Conservation (phyloP, 2,797 vertebrate genomes). For the Loriculus beryllinus region DNA sequence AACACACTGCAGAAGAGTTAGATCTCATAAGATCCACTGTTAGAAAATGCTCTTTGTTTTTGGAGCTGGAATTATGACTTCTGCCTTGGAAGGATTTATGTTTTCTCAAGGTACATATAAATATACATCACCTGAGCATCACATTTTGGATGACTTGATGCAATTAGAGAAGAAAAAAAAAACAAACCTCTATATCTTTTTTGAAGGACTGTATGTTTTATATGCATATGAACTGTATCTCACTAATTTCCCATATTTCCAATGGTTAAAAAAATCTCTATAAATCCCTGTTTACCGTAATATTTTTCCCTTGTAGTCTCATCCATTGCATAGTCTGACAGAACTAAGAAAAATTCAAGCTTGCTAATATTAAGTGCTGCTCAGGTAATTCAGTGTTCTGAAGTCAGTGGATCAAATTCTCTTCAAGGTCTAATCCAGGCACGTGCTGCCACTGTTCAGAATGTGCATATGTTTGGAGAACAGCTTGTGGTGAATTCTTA, state of each 20-base stretch:
- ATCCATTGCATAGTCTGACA: neutral
- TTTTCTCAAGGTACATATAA: neutral
- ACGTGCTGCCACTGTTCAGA: neutral
- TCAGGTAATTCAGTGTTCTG: neutral
- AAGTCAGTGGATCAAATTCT: neutral
- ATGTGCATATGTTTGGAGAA: neutral
- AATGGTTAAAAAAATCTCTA: neutral
- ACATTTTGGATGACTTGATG: neutral
- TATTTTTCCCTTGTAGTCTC: neutral
- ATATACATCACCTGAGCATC: neutral
- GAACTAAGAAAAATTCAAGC: neutral
- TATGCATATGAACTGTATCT: neutral
- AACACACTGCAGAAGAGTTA: neutral
- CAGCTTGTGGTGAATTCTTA: neutral
- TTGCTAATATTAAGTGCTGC: neutral
- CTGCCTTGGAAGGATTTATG: neutral
- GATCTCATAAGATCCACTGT: neutral
- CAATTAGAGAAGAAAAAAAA: neutral
- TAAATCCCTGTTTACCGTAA: neutral
- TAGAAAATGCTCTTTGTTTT: neutral
- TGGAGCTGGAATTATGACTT: neutral
- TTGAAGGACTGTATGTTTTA: neutral
- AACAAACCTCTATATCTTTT: fast-evolving
- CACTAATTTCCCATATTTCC: conserved; percentile 1
- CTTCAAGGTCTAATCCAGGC: neutral